Evolutionary conservation across 2,797 vertebrate species (phyloP), one percentile per base, ranked within the genome.

Genomic region (Pipistrellus nathusii): DNA sequence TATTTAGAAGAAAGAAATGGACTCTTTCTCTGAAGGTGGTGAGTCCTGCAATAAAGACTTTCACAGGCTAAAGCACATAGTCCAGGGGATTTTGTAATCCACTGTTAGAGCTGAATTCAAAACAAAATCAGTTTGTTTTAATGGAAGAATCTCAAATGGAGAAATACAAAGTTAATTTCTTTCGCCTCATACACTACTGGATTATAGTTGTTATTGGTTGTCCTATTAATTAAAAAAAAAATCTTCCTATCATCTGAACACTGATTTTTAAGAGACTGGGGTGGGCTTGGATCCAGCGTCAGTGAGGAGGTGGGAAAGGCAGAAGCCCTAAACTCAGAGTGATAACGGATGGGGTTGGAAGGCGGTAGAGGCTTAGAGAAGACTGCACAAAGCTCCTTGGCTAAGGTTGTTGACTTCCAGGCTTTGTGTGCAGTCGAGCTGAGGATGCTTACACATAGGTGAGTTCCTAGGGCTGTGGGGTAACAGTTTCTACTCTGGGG

Each of bases 1-100:
- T 93, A 59, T 77, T 90, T 83, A 92, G 94, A 84, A 86, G 88
- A 66, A 88, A 91, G 75, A 85, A 64, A 81, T 6, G 87, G 84
- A 20, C 71, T 87, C 69, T 44, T 44, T 11, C 44, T 92, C 53
- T 92, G 46, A 78, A 91, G 94, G 66, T 84, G 85, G 46, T 12
- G 35, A 77, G 76, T 88, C 73, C 73, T 85, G 10, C 46, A 53
- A 23, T 48, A 46, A 80, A 85, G 66, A 73, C 80, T 46, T 73
- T 27, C 55, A 48, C 72, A 14, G 25, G 21, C 41, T 68, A 69
- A 77, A 77, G 8, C 76, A 48, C 30, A 86, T 6, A 55, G 38
- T 75, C 62, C 3, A 46, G 64, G 53, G 68, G n/a, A 62, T 38
- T 68, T 83, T 55, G 3, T 17, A n/a, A n/a, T 91, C 51, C 23